Evolutionary conservation across 2,797 vertebrate species (phyloP).

Genomic region (Hypotaenidia okinawae): DNA sequence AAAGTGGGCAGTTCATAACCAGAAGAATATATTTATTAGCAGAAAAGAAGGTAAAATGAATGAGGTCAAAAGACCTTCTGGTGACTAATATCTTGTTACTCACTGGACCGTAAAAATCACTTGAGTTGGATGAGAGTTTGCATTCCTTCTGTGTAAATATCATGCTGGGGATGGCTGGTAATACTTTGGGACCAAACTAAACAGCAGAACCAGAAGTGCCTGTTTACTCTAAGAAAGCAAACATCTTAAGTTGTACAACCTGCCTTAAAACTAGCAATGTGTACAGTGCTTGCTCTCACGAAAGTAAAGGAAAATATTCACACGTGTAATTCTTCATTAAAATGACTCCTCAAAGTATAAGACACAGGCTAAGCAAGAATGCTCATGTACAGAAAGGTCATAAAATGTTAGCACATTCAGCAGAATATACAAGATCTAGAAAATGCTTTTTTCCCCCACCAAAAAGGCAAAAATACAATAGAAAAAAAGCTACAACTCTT

Average conservation of each 20-base stretch:
- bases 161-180: neutral
- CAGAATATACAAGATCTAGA: neutral
- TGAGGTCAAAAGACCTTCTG: neutral
- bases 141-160: constrained; percentile 37
- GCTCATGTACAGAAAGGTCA: neutral
- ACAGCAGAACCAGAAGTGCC: constrained; percentile 13
- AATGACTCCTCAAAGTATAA: neutral
- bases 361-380: neutral
- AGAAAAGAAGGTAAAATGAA: neutral
- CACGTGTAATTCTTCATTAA: neutral
- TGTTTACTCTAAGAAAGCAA: constrained; percentile 40
- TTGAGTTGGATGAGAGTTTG: constrained; percentile 11
- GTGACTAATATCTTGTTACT: constrained; percentile 27
- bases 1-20: neutral
- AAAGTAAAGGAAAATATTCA: constrained; percentile 13
- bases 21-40: constrained; percentile 10
- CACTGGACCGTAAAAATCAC: constrained; percentile 34
- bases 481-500: neutral
- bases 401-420: neutral
- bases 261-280: neutral
- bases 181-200: constrained; percentile 18
- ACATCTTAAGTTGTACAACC: neutral
- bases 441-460: neutral
- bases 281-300: neutral
- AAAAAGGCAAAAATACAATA: neutral